Evolutionary conservation across 2,113 vertebrate species (phyloP).

Genomic region (Hippocampus abdominalis): DNA sequence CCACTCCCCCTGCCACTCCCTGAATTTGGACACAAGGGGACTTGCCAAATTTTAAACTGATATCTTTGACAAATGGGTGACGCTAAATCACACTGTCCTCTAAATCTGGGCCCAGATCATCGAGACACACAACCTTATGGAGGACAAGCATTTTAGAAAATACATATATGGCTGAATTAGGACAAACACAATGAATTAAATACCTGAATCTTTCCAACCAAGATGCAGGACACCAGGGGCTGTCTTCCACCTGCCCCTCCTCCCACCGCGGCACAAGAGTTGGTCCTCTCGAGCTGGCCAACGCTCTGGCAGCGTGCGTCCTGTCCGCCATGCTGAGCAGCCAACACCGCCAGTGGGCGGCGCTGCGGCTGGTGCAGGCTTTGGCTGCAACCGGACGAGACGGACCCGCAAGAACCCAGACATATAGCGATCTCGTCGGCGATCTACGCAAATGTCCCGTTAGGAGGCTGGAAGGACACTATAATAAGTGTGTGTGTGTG

Average conservation of each 20-base stretch:
- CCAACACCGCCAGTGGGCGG: conserved; percentile 76
- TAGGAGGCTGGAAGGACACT: conserved; percentile 77
- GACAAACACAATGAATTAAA: neutral
- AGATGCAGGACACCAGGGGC: conserved; percentile 63
- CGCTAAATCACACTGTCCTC: neutral
- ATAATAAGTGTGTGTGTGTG: conserved; percentile 65
- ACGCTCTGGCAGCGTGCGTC: conserved; percentile 76
- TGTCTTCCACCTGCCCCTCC: conserved; percentile 49
- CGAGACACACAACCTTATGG: neutral
- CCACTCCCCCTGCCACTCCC: too few relatives aligned
- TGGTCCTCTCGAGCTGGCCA: conserved; percentile 75
- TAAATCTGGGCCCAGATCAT: too few relatives aligned
- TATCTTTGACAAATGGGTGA: too few relatives aligned
- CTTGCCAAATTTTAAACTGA: too few relatives aligned
- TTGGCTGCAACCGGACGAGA: conserved; percentile 68
- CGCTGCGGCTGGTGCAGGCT: conserved; percentile 74
- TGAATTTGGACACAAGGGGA: too few relatives aligned
- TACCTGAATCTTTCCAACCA: conserved; percentile 13
- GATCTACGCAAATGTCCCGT: conserved; percentile 76
- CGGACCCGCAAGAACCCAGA: conserved; percentile 66
- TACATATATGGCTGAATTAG: neutral
- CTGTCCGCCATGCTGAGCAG: conserved; percentile 72
- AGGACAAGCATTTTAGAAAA: neutral
- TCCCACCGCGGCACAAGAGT: conserved; percentile 59
- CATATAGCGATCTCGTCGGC: conserved; percentile 75